Evolutionary conservation across 1,140 invertebrate genomes (phyloP).

Genomic region (Musca vetustissima): DNA sequence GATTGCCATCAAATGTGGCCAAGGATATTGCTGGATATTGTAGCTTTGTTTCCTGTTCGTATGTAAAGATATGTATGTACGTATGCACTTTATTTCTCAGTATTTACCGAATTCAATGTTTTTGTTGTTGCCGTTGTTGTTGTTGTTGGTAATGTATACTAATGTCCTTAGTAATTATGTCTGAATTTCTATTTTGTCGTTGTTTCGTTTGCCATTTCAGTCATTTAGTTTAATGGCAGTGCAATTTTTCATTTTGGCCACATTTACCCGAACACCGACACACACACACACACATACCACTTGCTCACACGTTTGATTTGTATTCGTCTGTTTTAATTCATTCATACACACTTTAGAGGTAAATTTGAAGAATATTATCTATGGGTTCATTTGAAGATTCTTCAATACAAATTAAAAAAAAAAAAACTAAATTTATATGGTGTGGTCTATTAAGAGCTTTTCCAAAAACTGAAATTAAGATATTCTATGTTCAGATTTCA

Average conservation of each 20-base stretch:
- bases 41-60: constrained; percentile 3
- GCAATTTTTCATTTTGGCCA: constrained; percentile 25
- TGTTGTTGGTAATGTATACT: constrained; percentile 20
- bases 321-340: neutral
- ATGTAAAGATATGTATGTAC: neutral
- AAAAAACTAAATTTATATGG: no score
- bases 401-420: no score
- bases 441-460: no score
- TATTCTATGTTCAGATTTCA: no score
- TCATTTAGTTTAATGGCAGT: constrained; percentile 23
- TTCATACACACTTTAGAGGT: neutral
- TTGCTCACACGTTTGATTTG: no score
- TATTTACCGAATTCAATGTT: neutral
- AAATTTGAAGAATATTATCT: neutral
- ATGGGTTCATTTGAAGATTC: no score
- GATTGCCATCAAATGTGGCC: constrained; percentile 45
- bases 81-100: neutral
- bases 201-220: constrained; percentile 22
- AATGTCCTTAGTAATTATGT: constrained; percentile 28
- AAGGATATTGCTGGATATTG: constrained; percentile 3
- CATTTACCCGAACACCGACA: neutral
- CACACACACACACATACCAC: no score
- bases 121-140: neutral
- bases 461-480: no score
- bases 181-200: constrained; percentile 25